A percentile compares a stretch with the other conserved stretches of the same genome.
phyloP scores from a whole-genome alignment of 2,888 invertebrate genomes.

The Dromius quadrimaculatus region DNA sequence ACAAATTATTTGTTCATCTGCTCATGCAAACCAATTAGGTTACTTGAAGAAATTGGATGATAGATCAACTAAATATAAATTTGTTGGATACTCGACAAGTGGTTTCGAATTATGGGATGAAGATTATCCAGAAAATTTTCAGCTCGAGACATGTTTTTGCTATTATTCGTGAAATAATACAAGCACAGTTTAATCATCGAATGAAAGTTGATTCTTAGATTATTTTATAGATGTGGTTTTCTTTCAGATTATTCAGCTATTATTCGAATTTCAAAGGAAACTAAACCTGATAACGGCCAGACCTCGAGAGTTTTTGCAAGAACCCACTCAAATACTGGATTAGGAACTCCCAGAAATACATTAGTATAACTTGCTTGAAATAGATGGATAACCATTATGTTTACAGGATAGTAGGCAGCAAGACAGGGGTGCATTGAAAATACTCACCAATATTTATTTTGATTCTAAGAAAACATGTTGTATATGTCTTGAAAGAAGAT shows the following conservation, averaged over 20 bases:
- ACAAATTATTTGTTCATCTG: slow-evolving; percentile 58
- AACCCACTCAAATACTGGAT: too few species aligned
- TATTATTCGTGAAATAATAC: slow-evolving; percentile 3
- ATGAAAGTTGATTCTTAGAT: slow-evolving; percentile 53
- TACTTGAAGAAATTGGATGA: slow-evolving; percentile 58
- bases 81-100: slow-evolving; percentile 55
- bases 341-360: too few species aligned
- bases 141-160: neutral
- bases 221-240: too few species aligned
- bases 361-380: too few species aligned
- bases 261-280: too few species aligned
- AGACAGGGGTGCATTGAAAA: too few species aligned
- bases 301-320: neutral
- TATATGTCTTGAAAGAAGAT: too few species aligned
- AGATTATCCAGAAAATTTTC: slow-evolving; percentile 52
- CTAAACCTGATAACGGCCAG: neutral
- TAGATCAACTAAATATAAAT: slow-evolving; percentile 56
- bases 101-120: slow-evolving; percentile 56
- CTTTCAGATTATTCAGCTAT: too few species aligned
- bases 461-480: too few species aligned
- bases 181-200: slow-evolving; percentile 2
- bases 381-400: too few species aligned
- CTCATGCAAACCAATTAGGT: slow-evolving; percentile 57
- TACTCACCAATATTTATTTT: too few species aligned
- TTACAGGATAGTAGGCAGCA: too few species aligned